phyloP scores from a whole-genome alignment of 2,113 vertebrate genomes.

The Archocentrus centrarchus region DNA sequence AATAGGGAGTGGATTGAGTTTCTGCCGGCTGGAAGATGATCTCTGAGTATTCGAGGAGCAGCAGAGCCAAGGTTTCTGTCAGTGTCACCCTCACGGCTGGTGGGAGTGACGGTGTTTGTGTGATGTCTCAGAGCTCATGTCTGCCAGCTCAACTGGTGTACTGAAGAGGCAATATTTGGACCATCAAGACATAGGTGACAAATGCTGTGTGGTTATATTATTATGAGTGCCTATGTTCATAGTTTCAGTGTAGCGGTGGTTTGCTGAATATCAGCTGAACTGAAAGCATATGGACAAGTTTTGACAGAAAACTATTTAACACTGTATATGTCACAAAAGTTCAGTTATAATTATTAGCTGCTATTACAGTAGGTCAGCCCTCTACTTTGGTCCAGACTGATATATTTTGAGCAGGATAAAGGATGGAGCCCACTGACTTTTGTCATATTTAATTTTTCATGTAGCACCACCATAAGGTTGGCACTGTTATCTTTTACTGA shows the following conservation, averaged over 20 bases:
- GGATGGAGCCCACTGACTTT: background rate
- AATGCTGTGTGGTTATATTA: background rate
- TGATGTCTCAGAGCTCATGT: conserved; percentile 8
- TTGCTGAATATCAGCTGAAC: background rate
- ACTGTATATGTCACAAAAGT: background rate
- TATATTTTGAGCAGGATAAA: background rate
- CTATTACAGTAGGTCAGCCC: background rate
- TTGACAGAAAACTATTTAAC: background rate
- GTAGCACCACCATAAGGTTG: background rate
- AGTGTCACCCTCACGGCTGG: conserved; percentile 35
- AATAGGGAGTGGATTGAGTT: conserved; percentile 47
- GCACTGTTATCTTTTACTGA: background rate
- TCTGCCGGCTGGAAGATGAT: conserved; percentile 43
- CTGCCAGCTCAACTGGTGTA: background rate
- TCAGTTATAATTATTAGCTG: background rate
- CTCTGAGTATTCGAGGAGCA: conserved; percentile 40
- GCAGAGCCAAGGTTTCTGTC: conserved; percentile 32
- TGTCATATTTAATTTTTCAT: background rate
- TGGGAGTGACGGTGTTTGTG: conserved; percentile 11
- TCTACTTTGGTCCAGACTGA: background rate
- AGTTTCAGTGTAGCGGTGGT: background rate
- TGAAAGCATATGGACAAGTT: background rate
- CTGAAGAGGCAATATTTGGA: background rate
- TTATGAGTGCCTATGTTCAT: fast-evolving
- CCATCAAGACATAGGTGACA: conserved; percentile 1